These are phyloP conservation scores for Trissolcus basalis DNA, from an alignment of 1,140 invertebrate species.

Conservation along the genomic window DNA sequence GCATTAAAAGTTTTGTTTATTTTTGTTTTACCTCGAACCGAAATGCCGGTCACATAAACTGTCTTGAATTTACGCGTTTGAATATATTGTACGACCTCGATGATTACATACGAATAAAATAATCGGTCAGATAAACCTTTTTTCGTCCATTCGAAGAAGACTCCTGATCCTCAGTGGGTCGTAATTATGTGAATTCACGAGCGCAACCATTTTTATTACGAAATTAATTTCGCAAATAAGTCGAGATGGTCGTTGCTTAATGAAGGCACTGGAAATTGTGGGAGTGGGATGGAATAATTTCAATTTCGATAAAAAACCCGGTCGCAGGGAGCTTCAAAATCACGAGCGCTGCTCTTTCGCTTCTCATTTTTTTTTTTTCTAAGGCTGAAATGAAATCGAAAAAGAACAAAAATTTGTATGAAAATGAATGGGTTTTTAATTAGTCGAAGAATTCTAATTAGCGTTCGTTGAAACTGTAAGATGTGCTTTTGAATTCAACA, in stretches of 20 bases:
- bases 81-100: too few species aligned
- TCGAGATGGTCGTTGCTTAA: conserved; percentile 25
- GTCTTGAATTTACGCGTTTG: too few species aligned
- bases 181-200: conserved; percentile 38
- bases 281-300: conserved; percentile 29
- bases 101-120: conserved; percentile 16
- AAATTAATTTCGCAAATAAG: conserved; percentile 45
- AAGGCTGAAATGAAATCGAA: neutral
- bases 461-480: neutral
- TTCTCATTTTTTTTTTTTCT: too few species aligned
- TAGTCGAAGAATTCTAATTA: conserved; percentile 41
- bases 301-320: conserved; percentile 23
- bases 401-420: neutral
- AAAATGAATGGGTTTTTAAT: conserved; percentile 31
- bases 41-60: too few species aligned
- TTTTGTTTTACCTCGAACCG: too few species aligned
- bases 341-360: neutral
- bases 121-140: conserved; percentile 6
- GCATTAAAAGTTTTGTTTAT: too few species aligned
- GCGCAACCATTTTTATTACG: conserved; percentile 29
- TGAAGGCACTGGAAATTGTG: too few species aligned
- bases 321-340: too few species aligned
- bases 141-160: neutral
- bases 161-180: conserved; percentile 19
- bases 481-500: conserved; percentile 4